A percentile compares a stretch with the other conserved stretches of the same genome.
phyloP scores from a whole-genome alignment of 2,797 vertebrate species.

The Hozukius guyotensis region DNA sequence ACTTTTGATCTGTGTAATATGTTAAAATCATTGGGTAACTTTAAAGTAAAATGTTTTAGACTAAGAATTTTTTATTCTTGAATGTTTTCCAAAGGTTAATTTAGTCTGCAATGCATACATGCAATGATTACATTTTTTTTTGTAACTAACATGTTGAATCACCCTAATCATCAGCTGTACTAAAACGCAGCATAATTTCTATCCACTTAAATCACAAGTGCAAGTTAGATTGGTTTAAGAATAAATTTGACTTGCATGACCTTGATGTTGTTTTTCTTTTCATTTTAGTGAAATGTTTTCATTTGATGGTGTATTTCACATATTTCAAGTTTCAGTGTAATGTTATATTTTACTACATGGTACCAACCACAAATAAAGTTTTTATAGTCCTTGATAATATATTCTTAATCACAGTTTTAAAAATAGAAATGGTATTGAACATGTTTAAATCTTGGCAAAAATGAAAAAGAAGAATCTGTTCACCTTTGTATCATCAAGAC shows the following conservation, averaged over 20 bases:
- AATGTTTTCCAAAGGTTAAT: background rate
- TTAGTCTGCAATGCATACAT: background rate
- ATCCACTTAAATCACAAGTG: background rate
- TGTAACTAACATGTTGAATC: constrained; percentile 23
- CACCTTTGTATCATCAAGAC: background rate
- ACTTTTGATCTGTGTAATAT: background rate
- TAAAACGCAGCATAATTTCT: background rate
- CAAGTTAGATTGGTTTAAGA: constrained; percentile 18
- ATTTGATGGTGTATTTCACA: background rate
- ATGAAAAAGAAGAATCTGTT: background rate
- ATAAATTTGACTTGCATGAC: constrained; percentile 46
- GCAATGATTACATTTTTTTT: background rate
- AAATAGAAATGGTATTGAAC: background rate
- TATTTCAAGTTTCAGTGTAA: background rate
- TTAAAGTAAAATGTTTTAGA: background rate
- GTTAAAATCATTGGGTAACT: background rate
- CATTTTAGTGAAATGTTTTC: background rate
- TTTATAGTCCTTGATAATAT: background rate
- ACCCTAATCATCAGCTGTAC: constrained; percentile 14
- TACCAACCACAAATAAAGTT: background rate
- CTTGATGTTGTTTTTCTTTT: background rate
- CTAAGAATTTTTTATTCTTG: background rate
- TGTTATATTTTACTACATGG: background rate
- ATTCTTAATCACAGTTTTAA: background rate
- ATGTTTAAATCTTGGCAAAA: background rate